Conservation (phyloP, 2,888 invertebrate species). For the Mythimna pallens region DNA sequence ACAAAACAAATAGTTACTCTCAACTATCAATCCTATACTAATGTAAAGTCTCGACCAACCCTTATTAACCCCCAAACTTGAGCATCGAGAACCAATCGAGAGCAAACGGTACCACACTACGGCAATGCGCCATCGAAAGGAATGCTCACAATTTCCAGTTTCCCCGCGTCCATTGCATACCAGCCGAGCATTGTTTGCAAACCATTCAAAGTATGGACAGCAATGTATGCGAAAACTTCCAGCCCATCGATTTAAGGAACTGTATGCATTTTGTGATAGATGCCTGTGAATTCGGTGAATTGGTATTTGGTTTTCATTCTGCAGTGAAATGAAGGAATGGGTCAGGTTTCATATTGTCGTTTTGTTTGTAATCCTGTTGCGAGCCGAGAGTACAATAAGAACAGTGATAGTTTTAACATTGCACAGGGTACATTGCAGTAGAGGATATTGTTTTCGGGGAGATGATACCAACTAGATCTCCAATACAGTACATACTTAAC, state of each 20-base stretch:
- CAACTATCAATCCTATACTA: slow-evolving; percentile 11
- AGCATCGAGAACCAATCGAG: slow-evolving; percentile 46
- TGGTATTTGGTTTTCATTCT: slow-evolving; percentile 46
- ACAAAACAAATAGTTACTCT: slow-evolving; percentile 26
- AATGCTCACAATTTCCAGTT: slow-evolving; percentile 54
- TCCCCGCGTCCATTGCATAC: slow-evolving; percentile 54
- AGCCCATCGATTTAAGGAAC: background rate
- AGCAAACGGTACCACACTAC: slow-evolving; percentile 43
- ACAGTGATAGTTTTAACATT: background rate
- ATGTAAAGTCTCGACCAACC: slow-evolving; percentile 24
- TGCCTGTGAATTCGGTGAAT: slow-evolving; percentile 33
- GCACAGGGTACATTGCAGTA: background rate
- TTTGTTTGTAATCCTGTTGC: slow-evolving; percentile 27
- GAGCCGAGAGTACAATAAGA: slow-evolving; percentile 5
- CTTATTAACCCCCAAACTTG: slow-evolving; percentile 15
- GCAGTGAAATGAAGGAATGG: slow-evolving; percentile 21
- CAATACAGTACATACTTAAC: too few relatives aligned
- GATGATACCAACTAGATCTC: background rate
- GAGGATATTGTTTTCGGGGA: background rate
- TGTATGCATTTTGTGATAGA: slow-evolving; percentile 32
- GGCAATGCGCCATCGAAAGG: slow-evolving; percentile 57
- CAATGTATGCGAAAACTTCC: slow-evolving; percentile 52
- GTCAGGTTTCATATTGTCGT: slow-evolving; percentile 10
- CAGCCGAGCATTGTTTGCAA: slow-evolving; percentile 42
- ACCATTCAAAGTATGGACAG: slow-evolving; percentile 43